Percentiles rank a stretch among this genome's conserved stretches.
These are phyloP conservation scores for Trichechus manatus DNA, from an alignment of 2,113 vertebrate genomes.

Conservation along the genomic window DNA sequence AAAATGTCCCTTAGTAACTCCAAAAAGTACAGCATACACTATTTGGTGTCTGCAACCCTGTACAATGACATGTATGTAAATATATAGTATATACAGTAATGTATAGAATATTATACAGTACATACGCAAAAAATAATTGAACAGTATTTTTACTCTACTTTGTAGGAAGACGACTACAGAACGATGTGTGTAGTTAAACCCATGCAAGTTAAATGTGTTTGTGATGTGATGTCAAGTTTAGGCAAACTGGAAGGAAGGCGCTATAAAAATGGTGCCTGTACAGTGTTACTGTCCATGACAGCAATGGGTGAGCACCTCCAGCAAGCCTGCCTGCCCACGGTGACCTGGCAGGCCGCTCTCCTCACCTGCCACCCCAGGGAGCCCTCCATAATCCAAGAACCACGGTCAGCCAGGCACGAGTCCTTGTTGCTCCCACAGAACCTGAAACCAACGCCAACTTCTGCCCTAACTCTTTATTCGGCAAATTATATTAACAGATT, in stretches of 20 bases:
- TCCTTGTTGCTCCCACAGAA: neutral
- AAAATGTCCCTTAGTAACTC: neutral
- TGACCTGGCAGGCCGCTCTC: neutral
- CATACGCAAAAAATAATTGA: neutral
- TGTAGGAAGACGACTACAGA: neutral
- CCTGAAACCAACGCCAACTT: neutral
- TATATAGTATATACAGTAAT: rapidly evolving
- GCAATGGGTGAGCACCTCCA: neutral
- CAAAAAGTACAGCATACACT: neutral
- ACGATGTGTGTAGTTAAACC: neutral
- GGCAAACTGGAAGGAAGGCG: neutral
- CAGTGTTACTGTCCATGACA: neutral
- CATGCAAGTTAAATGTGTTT: neutral
- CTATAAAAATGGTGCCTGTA: neutral
- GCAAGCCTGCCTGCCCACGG: neutral
- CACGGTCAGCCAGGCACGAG: neutral
- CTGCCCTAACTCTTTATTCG: neutral
- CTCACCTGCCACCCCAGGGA: neutral
- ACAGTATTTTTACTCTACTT: neutral
- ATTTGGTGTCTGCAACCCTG: too few relatives aligned
- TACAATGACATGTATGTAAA: too few relatives aligned
- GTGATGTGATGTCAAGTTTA: neutral
- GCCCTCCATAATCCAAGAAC: neutral
- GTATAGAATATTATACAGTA: neutral
- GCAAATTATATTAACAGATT: neutral